Evolutionary conservation across 1,140 invertebrate species (phyloP).

Genomic region (Solen grandis): DNA sequence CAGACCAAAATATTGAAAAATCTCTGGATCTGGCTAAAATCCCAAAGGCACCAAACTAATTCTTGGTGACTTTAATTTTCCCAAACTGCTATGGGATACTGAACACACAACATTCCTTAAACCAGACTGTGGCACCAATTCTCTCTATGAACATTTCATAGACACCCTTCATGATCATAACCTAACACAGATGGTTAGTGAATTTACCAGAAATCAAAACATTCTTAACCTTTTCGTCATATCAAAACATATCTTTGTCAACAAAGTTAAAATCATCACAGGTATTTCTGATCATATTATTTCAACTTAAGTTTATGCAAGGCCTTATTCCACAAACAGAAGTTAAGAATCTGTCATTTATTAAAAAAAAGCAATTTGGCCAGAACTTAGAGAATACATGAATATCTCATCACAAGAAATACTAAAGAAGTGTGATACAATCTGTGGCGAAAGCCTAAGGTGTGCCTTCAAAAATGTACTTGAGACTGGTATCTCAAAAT

Average conservation of each 20-base stretch:
- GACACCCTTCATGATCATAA: no score
- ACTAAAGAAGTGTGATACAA: neutral
- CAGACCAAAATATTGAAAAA: conserved; percentile 5
- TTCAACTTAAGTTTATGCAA: neutral
- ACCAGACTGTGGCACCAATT: no score
- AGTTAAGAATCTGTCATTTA: no score
- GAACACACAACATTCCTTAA: no score
- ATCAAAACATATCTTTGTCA: no score
- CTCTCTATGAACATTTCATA: no score
- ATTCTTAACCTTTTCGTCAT: no score
- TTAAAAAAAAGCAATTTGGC: neutral
- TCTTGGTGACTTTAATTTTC: no score
- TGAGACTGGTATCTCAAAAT: neutral
- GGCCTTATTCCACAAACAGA: neutral
- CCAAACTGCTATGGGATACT: no score
- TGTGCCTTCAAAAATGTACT: neutral
- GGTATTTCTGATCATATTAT: neutral
- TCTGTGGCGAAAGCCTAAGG: no score
- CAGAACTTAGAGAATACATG: neutral
- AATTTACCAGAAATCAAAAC: no score
- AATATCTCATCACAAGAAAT: neutral
- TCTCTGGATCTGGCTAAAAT: conserved; percentile 18
- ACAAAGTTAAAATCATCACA: neutral
- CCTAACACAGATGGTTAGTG: neutral
- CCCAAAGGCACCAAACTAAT: no score